Conservation (phyloP, 2,797 vertebrate species). For the Fistularia tabacaria region DNA sequence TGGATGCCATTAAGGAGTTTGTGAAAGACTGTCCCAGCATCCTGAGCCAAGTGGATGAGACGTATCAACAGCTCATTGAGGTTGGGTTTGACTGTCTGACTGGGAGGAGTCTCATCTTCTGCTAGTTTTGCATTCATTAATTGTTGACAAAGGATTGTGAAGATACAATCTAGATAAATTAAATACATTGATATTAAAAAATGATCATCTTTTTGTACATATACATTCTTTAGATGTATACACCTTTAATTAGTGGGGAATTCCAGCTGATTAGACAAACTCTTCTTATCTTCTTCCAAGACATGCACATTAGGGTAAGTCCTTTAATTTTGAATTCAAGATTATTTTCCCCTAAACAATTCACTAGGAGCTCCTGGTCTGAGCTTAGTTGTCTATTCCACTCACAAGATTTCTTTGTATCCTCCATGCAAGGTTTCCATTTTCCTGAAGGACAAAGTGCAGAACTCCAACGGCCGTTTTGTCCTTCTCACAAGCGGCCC, state of each 20-base stretch:
- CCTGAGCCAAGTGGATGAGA: conserved; percentile 90
- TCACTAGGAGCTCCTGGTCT: neutral
- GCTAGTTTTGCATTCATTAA: neutral
- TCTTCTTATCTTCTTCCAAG: conserved; percentile 95
- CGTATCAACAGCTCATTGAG: conserved; percentile 84
- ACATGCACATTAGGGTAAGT: conserved; percentile 97
- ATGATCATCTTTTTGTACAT: neutral
- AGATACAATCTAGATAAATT: neutral
- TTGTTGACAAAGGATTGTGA: neutral
- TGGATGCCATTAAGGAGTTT: conserved; percentile 96
- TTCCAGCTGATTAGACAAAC: conserved; percentile 96
- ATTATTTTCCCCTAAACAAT: conserved; percentile 2
- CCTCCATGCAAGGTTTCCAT: conserved; percentile 85
- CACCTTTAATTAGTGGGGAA: conserved; percentile 82
- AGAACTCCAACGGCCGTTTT: conserved; percentile 95
- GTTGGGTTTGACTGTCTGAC: conserved; percentile 30
- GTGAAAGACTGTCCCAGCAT: conserved; percentile 85
- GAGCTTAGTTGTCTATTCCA: neutral
- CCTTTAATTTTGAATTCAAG: too few species aligned
- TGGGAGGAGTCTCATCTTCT: neutral
- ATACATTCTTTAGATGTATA: conserved; percentile 79
- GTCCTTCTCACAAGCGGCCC: conserved; percentile 89
- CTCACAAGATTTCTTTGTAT: neutral
- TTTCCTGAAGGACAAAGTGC: conserved; percentile 97
- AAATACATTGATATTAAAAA: too few species aligned